Evolutionary conservation across 2,113 vertebrate species (phyloP), one percentile per base, ranked within the genome.

Genomic region (Antidorcas marsupialis): DNA sequence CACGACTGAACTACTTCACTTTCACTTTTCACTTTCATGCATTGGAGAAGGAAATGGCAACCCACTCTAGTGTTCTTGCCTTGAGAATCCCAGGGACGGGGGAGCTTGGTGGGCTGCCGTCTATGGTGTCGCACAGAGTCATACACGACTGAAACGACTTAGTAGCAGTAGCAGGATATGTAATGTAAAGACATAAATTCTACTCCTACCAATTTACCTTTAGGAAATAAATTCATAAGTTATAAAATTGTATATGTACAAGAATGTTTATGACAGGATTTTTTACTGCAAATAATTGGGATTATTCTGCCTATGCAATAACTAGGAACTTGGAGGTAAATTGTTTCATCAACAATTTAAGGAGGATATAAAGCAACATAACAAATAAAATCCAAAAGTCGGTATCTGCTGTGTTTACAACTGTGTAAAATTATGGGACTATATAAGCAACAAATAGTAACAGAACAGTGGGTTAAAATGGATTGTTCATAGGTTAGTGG

Each of bases 91-190:
- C 4, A 59, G 57, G 57, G 4, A 59, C 0, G 0, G 57, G 4
- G 57, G 10, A 59, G 10, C 25, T 59, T 59, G 25, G 57, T 27
- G 57, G 25, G 10, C 57, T 59, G 57, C 57, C 25, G 4, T 59
- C 57, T 59, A 12, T 59, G 57, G 23, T 4, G 57, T 59, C 3
- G 4, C 57, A 59, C 10, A 59, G 57, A 59, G 57, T 59, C 2
- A 0, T 4, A 27, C 57, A 59, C 0, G 10, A 59, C 25, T 59
- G 10, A 59, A 59, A 4, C 0, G 0, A 59, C 10, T 59, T 59
- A 27, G 57, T 23, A 59, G 10, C 25, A 59, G 25, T 59, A 59
- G 57, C 23, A 89, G 4, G 0, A 30, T 79, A 84, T 74, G 88
- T 62, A 50, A 89, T 74, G 92, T 78, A 83, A 55, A 92, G 10